Evolutionary conservation across 2,888 invertebrate species (phyloP).

Genomic region (Harpalus rufipes): DNA sequence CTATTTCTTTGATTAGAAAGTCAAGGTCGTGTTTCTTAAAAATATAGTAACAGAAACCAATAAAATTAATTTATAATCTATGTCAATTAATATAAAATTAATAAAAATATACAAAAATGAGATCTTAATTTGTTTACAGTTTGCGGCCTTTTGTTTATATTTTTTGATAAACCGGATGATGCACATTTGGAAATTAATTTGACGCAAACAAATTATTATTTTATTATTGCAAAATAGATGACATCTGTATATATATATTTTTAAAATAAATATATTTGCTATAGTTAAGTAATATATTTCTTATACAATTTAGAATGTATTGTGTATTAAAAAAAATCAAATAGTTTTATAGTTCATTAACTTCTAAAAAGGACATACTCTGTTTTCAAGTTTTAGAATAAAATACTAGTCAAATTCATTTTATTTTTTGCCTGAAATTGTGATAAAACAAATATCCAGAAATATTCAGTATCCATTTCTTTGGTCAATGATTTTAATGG

Average conservation of each 20-base stretch:
- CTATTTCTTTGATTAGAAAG: slow-evolving; percentile 7
- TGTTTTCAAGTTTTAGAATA: not conserved
- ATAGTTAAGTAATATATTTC: not conserved
- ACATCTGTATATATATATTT: not conserved
- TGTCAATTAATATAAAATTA: not conserved
- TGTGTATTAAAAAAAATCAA: not conserved
- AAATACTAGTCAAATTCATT: slow-evolving; percentile 3
- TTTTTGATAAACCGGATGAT: slow-evolving; percentile 5
- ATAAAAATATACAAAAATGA: not conserved
- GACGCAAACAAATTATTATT: slow-evolving; percentile 31
- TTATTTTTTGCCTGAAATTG: not conserved
- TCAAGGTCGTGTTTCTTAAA: slow-evolving; percentile 3
- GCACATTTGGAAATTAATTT: slow-evolving; percentile 18
- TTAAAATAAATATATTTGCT: not conserved
- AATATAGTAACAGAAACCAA: not conserved
- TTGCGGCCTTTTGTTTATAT: not conserved
- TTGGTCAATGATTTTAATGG: not conserved
- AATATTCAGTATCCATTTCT: slow-evolving; percentile 7
- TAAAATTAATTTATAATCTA: slow-evolving; percentile 14
- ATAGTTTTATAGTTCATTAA: slow-evolving; percentile 1
- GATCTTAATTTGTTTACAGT: not conserved
- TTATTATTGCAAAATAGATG: slow-evolving; percentile 27
- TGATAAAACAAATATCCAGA: slow-evolving; percentile 14
- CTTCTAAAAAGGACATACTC: not conserved
- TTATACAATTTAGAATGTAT: not conserved